phyloP scores from a whole-genome alignment of 1,140 invertebrate species.

The Cecropterus lyciades region DNA sequence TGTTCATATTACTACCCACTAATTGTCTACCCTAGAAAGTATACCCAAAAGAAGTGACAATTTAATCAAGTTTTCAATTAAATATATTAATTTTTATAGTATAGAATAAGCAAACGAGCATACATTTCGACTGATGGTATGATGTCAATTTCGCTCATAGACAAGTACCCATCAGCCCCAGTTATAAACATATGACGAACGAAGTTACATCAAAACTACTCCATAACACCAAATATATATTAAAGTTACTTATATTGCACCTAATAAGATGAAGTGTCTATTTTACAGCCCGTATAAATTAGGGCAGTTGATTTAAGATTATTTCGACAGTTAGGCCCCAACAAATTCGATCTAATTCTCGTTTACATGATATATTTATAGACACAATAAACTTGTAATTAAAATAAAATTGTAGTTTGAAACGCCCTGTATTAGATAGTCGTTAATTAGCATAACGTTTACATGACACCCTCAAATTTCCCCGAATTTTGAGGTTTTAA shows the following conservation, averaged over 20 bases:
- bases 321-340: constrained; percentile 49
- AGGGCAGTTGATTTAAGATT: constrained; percentile 53
- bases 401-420: constrained; percentile 32
- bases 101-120: no score
- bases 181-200: no score
- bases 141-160: no score
- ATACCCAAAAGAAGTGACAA: no score
- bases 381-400: constrained; percentile 51
- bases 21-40: no score
- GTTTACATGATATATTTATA: constrained; percentile 64
- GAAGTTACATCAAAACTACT: no score
- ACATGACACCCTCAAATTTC: constrained; percentile 18
- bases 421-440: constrained; percentile 29
- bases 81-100: no score
- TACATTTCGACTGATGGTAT: no score
- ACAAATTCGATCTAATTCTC: constrained; percentile 47
- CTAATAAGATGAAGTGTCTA: constrained; percentile 53
- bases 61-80: no score
- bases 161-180: no score
- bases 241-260: no score
- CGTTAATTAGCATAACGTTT: constrained; percentile 17
- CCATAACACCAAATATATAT: constrained; percentile 32
- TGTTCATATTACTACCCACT: no score
- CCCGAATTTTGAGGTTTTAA: constrained; percentile 33
- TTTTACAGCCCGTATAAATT: constrained; percentile 67